Conservation (phyloP, 2,113 vertebrate species). For the Oryzias curvinotus region DNA sequence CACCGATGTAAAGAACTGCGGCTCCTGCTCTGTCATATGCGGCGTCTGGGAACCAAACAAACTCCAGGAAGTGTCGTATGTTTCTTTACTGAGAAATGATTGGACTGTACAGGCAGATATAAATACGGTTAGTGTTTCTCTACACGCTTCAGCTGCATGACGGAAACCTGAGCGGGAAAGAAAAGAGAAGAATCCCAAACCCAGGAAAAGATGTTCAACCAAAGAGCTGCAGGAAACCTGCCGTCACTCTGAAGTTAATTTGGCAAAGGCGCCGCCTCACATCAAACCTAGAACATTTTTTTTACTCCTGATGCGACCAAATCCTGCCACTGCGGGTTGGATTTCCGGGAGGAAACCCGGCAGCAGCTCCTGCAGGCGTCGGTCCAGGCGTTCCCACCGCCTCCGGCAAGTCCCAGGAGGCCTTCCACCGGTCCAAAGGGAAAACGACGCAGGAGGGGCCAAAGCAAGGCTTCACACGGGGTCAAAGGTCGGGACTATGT, state of each 20-base stretch:
- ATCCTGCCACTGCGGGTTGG: background rate
- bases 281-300: background rate
- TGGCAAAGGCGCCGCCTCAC: no score
- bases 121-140: slow-evolving; percentile 75
- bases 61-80: no score
- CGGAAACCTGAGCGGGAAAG: slow-evolving; percentile 1
- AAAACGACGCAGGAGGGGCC: background rate
- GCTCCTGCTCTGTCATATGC: no score
- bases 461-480: slow-evolving; percentile 56
- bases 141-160: slow-evolving; percentile 52
- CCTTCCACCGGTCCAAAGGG: slow-evolving; percentile 63
- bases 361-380: background rate
- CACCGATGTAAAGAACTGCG: no score
- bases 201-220: no score
- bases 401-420: slow-evolving; percentile 53
- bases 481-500: slow-evolving; percentile 64
- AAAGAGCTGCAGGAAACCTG: no score
- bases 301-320: background rate
- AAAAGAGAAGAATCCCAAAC: background rate
- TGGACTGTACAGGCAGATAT: slow-evolving; percentile 77
- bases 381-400: slow-evolving; percentile 56
- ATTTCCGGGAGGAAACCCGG: no score
- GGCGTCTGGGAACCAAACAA: no score
- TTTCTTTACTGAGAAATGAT: slow-evolving; percentile 61
- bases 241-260: no score